Base-by-base conservation (phyloP, 2,888 invertebrate genomes). In the Polylopha cassiicola region DNA sequence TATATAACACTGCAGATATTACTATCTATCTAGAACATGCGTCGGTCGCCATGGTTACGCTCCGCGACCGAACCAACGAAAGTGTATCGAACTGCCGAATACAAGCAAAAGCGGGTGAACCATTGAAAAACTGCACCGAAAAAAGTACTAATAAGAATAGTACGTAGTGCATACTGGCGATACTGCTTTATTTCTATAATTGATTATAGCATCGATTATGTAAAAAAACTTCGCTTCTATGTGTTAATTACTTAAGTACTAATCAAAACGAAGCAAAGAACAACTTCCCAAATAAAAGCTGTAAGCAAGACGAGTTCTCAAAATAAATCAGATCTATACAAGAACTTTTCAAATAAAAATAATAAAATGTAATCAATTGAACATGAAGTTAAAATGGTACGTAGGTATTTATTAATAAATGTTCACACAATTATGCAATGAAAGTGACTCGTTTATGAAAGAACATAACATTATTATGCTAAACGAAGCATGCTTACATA, bases 21-120 rank as follows among this genome's bases (percentile, higher is more conserved):
- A n/a, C n/a, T n/a, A n/a, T n/a, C n/a, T n/a, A n/a, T n/a, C n/a
- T n/a, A n/a, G 79, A 77, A 69, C 71, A 73, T 57, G 66, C 69
- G 53, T 36, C 44, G 48, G 66, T 76, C 57, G 54, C 66, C 65
- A 76, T 77, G 66, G 75, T 65, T 72, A 79, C 79, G 66, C 56
- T 67, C 63, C 55, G 58, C 53, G 53, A 49, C 53, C 51, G 57
- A 48, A 47, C 47, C 57, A 65, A 52, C 59, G 72, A 80, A 74
- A 80, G 78, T 81, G 75, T 75, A 76, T 73, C 80, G 70, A 66
- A 72, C 51, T 50, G 58, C 52, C 65, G 46, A 71, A 72, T 61
- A 59, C 56, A 51, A 57, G 51, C 58, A 53, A 64, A 61, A 52
- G 60, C 44, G 31, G 20, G 18, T 20, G 46, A 22, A 31, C 29